Evolutionary conservation across 2,113 vertebrate species (phyloP), one percentile per base, ranked within the genome.

Genomic region (Alethe diademata): DNA sequence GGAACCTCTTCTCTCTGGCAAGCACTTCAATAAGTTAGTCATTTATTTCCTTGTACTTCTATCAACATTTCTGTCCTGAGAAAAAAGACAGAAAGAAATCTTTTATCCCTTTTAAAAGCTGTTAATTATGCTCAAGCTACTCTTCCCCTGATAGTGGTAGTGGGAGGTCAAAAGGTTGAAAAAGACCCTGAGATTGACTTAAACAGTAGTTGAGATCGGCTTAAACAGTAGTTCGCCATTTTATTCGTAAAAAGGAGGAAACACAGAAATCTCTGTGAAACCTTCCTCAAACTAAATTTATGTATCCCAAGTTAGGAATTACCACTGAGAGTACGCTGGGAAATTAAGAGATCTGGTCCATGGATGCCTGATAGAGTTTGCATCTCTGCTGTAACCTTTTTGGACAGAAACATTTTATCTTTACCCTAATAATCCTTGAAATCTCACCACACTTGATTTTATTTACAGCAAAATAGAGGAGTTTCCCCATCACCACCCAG

Each of bases 21-120:
- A 67, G 35, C 0, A 0, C 14, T 86, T 93, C 78, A 67, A 74
- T 91, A 71, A 80, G 29, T 88, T 74, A 85, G 47, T 56, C 0
- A 71, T 96, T 96, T 89, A 50, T 93, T 96, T 93, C 82, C 71
- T 78, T 90, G 40, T 74, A 45, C 60, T 83, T 90, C 74, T 71
- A 64, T 42, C 58, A 61, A 33, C 33, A 28, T 90, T 87, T 85
- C 54, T 79, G 24, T 86, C 51, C 29, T 47, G 54, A 90, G 51
- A 90, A 90, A 92, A 88, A 87, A 70, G 17, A 75, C 51, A 79
- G 23, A 73, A 92, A 91, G n/a, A 51, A 22, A 20, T 28, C 38
- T 48, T 71, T 81, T 43, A 70, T 88, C 16, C 19, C 15, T 50
- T 90, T 88, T 62, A 43, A 54, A 88, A 76, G 7, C 26, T 78